Evolutionary conservation across 2,888 invertebrate species (phyloP).

Genomic region (Orthosia incerta): DNA sequence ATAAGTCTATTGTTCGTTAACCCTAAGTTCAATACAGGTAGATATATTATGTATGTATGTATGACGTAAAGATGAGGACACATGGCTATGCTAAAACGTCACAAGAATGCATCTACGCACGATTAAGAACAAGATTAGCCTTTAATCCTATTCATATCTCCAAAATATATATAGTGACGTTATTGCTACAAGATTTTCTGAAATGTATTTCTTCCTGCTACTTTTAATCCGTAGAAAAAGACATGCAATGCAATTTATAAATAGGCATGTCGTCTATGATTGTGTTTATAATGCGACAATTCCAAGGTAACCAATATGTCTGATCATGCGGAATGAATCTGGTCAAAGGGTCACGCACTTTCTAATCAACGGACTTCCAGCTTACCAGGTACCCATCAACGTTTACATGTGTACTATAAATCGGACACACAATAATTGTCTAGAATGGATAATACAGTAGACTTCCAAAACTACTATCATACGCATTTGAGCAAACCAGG

Average conservation of each 20-base stretch:
- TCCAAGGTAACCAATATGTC: conserved; percentile 14
- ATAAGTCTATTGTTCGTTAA: conserved; percentile 58
- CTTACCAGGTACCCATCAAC: background rate
- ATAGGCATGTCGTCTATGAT: background rate
- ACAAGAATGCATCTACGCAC: background rate
- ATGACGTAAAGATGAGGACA: conserved; percentile 35
- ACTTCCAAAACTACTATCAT: background rate
- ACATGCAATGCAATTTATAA: background rate
- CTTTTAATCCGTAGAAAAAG: no score
- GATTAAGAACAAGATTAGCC: background rate
- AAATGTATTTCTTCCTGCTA: background rate
- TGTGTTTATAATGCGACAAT: conserved; percentile 6
- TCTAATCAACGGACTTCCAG: conserved; percentile 16
- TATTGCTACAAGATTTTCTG: background rate
- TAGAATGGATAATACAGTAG: no score
- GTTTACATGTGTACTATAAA: background rate
- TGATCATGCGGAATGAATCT: conserved; percentile 12
- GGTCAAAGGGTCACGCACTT: conserved; percentile 22
- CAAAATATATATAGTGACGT: conserved; percentile 1
- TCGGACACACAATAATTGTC: no score
- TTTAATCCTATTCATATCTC: background rate
- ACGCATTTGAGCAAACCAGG: no score
- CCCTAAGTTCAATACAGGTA: conserved; percentile 42
- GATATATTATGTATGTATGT: conserved; percentile 1
- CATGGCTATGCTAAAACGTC: background rate